Conservation (phyloP, 2,797 vertebrate species). For the Catharus ustulatus region DNA sequence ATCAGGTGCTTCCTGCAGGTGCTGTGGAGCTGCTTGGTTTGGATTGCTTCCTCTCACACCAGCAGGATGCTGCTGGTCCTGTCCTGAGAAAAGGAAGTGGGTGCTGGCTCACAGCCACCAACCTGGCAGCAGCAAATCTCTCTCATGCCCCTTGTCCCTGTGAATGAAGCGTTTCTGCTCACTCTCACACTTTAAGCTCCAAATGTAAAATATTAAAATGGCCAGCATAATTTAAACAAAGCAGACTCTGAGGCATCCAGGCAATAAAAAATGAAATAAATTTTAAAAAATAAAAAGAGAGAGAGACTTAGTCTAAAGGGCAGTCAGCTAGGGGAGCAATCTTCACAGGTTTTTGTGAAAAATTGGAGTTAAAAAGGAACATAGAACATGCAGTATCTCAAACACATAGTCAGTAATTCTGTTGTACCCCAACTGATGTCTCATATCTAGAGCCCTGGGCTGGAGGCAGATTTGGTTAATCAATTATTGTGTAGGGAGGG, state of each 20-base stretch:
- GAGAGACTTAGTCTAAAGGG: neutral
- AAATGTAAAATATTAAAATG: neutral
- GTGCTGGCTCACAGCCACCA: neutral
- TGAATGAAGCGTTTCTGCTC: neutral
- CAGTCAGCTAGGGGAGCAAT: neutral
- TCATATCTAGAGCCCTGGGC: neutral
- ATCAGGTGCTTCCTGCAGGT: conserved; percentile 21
- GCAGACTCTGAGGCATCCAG: neutral
- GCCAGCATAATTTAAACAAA: neutral
- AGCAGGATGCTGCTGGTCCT: neutral
- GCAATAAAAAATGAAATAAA: neutral
- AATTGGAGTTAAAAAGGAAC: neutral
- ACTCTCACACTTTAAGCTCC: neutral
- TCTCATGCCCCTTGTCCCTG: neutral
- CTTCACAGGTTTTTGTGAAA: neutral
- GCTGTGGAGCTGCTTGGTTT: neutral
- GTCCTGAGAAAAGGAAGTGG: neutral
- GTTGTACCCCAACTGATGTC: neutral
- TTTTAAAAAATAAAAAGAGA: neutral
- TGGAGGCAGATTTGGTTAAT: neutral
- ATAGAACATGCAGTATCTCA: neutral
- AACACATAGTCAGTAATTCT: neutral
- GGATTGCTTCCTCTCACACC: neutral
- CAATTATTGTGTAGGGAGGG: neutral
- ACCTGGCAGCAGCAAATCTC: neutral